Evolutionary conservation across 2,113 vertebrate species (phyloP), one percentile per base, ranked within the genome.

Genomic region (Salvator merianae): DNA sequence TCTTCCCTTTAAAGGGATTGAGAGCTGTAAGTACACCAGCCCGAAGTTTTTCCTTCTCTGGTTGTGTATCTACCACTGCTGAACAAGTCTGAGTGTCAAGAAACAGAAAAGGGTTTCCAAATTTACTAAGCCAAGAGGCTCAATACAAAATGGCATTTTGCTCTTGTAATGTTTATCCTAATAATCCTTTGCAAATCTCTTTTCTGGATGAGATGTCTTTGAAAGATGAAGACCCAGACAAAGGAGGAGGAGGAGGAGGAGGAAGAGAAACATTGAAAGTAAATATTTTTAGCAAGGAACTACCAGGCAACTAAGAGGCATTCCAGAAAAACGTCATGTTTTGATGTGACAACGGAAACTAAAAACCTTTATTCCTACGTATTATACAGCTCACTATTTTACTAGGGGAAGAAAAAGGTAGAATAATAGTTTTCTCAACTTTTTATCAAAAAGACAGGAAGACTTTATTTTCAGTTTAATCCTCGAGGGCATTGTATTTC

Each of bases 1-100:
- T 85, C 43, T 84, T 84, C 38, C 83, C 77, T 85, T 85, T 85
- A 85, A 85, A 85, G 83, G 76, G 53, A 50, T 47, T 72, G 76
- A 50, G 69, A 79, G 14, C 63, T 4, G 28, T 47, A 36, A 32
- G 38, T 47, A 34, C 50, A 63, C 9, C 47, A 72, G 76, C 38
- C 26, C 59, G 43, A 70, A 16, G 30, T 34, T 77, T 71, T 78
- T 38, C 73, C 75, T 71, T 71, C 53, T 34, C 38, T 43, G 47
- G 75, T 78, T 24, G 34, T 62, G 30, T 34, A 30, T 13, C 75
- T 84, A 66, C 53, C 62, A 34, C 36, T 63, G n/a, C 76, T 84
- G 68, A 79, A 7, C 69, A 79, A 79, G 55, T 38, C 14, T 2
- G 66, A 18, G 36, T 77, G 76, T 34, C 68, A 43, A 70, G 30